Conservation (phyloP, 2,113 vertebrate genomes). For the Lasiurus cinereus region DNA sequence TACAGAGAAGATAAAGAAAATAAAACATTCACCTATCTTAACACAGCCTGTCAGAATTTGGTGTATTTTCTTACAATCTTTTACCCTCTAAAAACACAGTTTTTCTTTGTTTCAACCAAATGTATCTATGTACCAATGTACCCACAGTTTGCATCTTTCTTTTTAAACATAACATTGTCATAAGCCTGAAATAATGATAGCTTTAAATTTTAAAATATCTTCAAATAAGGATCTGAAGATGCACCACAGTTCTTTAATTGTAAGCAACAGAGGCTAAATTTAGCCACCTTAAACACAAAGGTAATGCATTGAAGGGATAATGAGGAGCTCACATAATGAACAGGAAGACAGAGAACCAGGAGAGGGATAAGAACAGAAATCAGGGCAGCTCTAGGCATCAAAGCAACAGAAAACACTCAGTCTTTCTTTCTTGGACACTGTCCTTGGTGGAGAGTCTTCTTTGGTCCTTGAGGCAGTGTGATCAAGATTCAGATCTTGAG, state of each 20-base stretch:
- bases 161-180: background rate
- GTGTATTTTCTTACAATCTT: background rate
- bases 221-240: background rate
- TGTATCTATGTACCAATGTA: background rate
- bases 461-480: background rate
- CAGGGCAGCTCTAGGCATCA: background rate
- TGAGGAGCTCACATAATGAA: background rate
- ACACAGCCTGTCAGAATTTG: background rate
- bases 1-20: conserved; percentile 44
- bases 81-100: background rate
- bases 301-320: background rate
- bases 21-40: background rate
- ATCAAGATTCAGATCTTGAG: background rate
- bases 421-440: background rate
- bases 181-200: background rate
- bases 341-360: background rate
- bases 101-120: conserved; percentile 12
- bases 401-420: background rate
- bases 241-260: background rate
- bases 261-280: background rate
- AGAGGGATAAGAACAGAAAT: background rate
- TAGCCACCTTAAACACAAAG: background rate
- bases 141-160: background rate
- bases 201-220: background rate
- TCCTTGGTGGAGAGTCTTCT: background rate